Conservation (phyloP, 2,113 vertebrate species). For the Cepphus grylle region DNA sequence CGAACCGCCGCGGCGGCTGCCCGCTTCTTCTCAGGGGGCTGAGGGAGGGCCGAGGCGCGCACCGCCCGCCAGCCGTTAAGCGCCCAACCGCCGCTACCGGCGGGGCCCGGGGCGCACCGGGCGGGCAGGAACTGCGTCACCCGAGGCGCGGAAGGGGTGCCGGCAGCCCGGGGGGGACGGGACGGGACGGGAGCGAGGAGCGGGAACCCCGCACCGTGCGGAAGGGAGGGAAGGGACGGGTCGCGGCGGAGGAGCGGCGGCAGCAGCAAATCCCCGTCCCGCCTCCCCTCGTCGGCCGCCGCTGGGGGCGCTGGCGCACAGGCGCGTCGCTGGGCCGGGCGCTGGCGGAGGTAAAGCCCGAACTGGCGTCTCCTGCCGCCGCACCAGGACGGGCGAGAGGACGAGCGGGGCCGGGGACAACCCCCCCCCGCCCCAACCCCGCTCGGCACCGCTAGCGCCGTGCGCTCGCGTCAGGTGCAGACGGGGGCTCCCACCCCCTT, state of each 20-base stretch:
- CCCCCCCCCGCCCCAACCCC: rapidly evolving
- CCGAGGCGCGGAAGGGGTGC: background rate
- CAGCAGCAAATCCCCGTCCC: background rate
- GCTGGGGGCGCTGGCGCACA: background rate
- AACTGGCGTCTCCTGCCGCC: background rate
- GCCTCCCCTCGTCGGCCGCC: background rate
- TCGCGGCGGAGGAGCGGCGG: background rate
- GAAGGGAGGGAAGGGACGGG: background rate
- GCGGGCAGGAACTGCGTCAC: background rate
- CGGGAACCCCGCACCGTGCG: background rate
- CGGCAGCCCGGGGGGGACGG: too few relatives aligned
- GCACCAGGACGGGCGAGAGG: background rate
- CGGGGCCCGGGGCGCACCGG: background rate
- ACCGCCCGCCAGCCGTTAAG: background rate
- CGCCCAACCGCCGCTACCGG: background rate
- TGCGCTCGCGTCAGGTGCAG: background rate
- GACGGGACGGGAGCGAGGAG: background rate
- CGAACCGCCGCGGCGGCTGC: background rate
- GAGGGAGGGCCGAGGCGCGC: too few relatives aligned
- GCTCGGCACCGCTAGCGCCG: too few relatives aligned
- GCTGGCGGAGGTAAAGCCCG: conserved; percentile 38
- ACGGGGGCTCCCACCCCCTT: background rate
- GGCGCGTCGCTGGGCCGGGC: background rate
- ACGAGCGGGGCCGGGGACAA: too few relatives aligned
- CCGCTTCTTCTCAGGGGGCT: background rate